Conservation (phyloP, 2,113 vertebrate species). For the Calyptommatus sinebrachiatus region DNA sequence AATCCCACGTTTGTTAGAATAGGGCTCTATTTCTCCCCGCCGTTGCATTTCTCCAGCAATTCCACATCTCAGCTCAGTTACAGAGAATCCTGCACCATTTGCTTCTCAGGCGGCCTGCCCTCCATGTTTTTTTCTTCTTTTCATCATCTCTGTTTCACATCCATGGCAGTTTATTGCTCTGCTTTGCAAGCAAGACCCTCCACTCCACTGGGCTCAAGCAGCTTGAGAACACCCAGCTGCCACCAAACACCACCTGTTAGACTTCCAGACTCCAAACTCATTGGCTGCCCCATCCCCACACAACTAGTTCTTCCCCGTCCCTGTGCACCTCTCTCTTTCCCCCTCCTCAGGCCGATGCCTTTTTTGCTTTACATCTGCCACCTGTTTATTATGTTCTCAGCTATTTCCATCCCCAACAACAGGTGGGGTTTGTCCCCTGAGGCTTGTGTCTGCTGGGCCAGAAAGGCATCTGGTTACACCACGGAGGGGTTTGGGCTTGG, state of each 20-base stretch:
- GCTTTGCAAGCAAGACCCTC: background rate
- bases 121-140: background rate
- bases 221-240: background rate
- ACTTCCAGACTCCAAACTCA: slow-evolving; percentile 7
- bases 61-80: background rate
- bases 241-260: slow-evolving; percentile 27
- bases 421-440: slow-evolving; percentile 28
- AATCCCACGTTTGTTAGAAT: slow-evolving; percentile 22
- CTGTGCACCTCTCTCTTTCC: background rate
- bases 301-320: background rate
- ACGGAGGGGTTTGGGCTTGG: background rate
- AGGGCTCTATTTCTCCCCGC: background rate
- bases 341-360: background rate
- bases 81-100: slow-evolving; percentile 7
- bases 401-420: slow-evolving; percentile 36
- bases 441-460: background rate
- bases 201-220: background rate
- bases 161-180: background rate
- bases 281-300: background rate
- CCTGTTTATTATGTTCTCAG: slow-evolving; percentile 32
- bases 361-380: slow-evolving; percentile 24
- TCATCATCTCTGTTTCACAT: background rate
- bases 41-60: slow-evolving; percentile 1
- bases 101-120: background rate
- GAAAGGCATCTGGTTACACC: slow-evolving; percentile 26